Conservation (phyloP, 2,113 vertebrate species). For the Otus sunia region DNA sequence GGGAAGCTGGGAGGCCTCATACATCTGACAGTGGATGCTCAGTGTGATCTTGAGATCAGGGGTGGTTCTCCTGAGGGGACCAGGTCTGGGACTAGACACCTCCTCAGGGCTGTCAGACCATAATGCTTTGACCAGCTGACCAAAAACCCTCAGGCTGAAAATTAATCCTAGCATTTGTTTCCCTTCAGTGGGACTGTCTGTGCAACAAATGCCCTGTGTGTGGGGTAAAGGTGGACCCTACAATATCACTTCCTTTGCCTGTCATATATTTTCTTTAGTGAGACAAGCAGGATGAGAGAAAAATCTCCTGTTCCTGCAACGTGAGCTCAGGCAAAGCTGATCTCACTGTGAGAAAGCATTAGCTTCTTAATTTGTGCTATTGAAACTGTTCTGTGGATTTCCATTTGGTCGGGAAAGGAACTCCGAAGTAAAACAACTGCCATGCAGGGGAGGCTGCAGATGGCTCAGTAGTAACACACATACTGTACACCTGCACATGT, state of each 20-base stretch:
- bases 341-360: conserved; percentile 55
- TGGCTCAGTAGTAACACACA: conserved; percentile 43
- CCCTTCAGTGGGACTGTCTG: neutral
- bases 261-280: neutral
- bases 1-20: neutral
- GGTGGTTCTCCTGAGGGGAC: neutral
- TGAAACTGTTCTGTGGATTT: conserved; percentile 37
- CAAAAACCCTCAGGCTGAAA: neutral
- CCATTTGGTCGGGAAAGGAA: conserved; percentile 55
- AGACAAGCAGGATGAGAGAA: neutral
- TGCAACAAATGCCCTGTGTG: neutral
- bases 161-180: neutral
- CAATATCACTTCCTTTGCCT: neutral
- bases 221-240: neutral
- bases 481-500: conserved; percentile 45
- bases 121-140: neutral
- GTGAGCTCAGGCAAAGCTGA: conserved; percentile 42
- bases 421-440: conserved; percentile 1
- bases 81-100: neutral
- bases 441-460: conserved; percentile 18
- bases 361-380: conserved; percentile 47
- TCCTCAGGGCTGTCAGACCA: neutral
- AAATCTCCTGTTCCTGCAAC: conserved; percentile 49
- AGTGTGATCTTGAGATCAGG: neutral
- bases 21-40: neutral